Percentiles rank a stretch among this genome's conserved stretches.
Evolutionary conservation across 2,888 invertebrate species (phyloP).

Genomic region (Diplazon laetatorius): DNA sequence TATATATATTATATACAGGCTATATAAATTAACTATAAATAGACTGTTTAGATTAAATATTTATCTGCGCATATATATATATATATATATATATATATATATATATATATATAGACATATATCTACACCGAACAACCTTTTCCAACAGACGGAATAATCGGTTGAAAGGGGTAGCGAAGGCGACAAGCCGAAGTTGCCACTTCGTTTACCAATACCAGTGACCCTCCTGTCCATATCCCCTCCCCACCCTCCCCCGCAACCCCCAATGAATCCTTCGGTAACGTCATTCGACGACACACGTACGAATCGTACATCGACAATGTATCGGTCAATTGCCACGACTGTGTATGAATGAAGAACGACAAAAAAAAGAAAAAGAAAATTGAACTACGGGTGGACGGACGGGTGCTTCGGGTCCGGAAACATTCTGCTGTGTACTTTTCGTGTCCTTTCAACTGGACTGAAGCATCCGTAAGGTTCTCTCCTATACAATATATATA

Average conservation of each 20-base stretch:
- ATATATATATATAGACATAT: too few species aligned
- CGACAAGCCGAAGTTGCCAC: constrained; percentile 11
- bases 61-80: too few species aligned
- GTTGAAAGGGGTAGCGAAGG: background rate
- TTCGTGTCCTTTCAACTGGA: constrained; percentile 34
- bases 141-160: constrained; percentile 22
- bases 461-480: background rate
- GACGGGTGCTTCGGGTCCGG: constrained; percentile 50
- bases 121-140: background rate
- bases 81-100: too few species aligned
- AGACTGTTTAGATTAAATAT: too few species aligned
- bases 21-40: too few species aligned
- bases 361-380: too few species aligned
- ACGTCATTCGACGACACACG: background rate
- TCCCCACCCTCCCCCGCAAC: too few species aligned
- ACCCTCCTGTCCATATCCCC: too few species aligned
- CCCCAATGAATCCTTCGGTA: too few species aligned
- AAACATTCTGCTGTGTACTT: constrained; percentile 54
- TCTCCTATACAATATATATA: constrained; percentile 17
- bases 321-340: constrained; percentile 38
- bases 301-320: constrained; percentile 17
- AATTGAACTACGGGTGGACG: constrained; percentile 22
- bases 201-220: constrained; percentile 50
- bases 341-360: constrained; percentile 50
- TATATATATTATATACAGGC: too few species aligned